These are phyloP conservation scores for Lasioglossum pauxillum DNA, from an alignment of 2,888 invertebrate species.

Conservation along the genomic window DNA sequence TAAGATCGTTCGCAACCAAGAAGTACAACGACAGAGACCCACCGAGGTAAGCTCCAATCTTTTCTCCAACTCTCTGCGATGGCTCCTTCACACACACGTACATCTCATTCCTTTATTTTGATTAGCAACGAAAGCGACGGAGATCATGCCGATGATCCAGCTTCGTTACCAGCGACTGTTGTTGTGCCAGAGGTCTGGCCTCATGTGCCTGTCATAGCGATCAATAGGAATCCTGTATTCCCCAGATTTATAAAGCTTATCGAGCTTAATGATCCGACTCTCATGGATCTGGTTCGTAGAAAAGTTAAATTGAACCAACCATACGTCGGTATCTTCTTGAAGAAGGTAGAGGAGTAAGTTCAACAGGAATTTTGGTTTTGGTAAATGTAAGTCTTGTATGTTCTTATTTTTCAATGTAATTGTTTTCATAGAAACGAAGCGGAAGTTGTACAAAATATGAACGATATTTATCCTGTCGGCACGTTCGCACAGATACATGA, in stretches of 20 bases:
- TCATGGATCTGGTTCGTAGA: conserved; percentile 95
- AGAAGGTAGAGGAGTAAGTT: conserved; percentile 93
- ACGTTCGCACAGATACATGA: conserved; percentile 99
- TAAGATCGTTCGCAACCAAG: conserved; percentile 74
- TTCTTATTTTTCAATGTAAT: conserved; percentile 10
- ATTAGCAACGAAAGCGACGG: conserved; percentile 61
- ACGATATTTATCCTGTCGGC: conserved; percentile 95
- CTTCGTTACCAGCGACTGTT: conserved; percentile 92
- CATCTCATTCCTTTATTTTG: background rate
- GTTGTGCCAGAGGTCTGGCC: conserved; percentile 99
- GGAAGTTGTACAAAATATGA: conserved; percentile 92
- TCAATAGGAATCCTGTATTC: conserved; percentile 97
- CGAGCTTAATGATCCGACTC: conserved; percentile 94
- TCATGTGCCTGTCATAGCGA: conserved; percentile 97
- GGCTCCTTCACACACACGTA: background rate
- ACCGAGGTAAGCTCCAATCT: conserved; percentile 62
- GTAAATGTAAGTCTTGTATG: background rate
- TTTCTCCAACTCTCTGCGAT: background rate
- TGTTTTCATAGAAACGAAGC: conserved; percentile 88
- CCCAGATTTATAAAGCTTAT: conserved; percentile 99
- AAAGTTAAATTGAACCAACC: conserved; percentile 98
- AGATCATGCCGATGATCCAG: conserved; percentile 80
- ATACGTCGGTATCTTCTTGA: conserved; percentile 98
- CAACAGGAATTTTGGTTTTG: background rate
- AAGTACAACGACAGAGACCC: conserved; percentile 71